Conservation (phyloP, 1,140 invertebrate species). For the Drosophila sturtevanti region DNA sequence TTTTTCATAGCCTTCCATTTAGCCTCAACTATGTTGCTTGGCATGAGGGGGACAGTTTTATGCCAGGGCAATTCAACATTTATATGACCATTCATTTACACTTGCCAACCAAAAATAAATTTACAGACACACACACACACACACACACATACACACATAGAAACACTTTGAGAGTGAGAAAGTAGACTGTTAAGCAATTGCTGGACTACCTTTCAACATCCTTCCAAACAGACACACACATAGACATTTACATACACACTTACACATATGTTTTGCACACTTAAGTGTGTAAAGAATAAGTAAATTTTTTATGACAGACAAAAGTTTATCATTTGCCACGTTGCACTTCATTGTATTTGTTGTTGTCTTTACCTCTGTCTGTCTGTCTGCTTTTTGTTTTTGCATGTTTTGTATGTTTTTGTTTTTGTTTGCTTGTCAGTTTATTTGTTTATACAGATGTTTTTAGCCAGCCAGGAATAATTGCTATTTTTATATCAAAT, state of each 20-base stretch:
- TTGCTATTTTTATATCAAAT: conserved; percentile 68
- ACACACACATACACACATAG: conserved; percentile 18
- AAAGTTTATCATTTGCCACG: conserved; percentile 78
- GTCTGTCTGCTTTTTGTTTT: conserved; percentile 26
- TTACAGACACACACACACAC: conserved; percentile 16
- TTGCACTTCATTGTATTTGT: conserved; percentile 70
- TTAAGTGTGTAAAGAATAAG: conserved; percentile 61
- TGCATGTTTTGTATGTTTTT: conserved; percentile 62
- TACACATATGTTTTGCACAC: conserved; percentile 6
- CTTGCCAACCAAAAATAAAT: conserved; percentile 11
- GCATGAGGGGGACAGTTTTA: not conserved
- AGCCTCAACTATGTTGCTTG: not conserved
- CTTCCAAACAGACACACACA: not conserved
- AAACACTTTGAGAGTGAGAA: no score
- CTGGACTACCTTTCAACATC: conserved; percentile 32
- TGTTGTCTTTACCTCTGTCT: conserved; percentile 6
- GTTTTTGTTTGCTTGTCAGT: conserved; percentile 12
- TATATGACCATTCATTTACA: conserved; percentile 49
- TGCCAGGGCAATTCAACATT: not conserved
- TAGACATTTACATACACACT: conserved; percentile 1
- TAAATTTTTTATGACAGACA: conserved; percentile 69
- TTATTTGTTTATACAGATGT: conserved; percentile 18
- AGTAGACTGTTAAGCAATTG: conserved; percentile 23
- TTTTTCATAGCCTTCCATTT: not conserved
- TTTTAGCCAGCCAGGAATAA: conserved; percentile 60